A percentile compares a stretch with the other conserved stretches of the same genome.
Evolutionary conservation across 2,113 vertebrate genomes (phyloP).

Genomic region (Turnix velox): DNA sequence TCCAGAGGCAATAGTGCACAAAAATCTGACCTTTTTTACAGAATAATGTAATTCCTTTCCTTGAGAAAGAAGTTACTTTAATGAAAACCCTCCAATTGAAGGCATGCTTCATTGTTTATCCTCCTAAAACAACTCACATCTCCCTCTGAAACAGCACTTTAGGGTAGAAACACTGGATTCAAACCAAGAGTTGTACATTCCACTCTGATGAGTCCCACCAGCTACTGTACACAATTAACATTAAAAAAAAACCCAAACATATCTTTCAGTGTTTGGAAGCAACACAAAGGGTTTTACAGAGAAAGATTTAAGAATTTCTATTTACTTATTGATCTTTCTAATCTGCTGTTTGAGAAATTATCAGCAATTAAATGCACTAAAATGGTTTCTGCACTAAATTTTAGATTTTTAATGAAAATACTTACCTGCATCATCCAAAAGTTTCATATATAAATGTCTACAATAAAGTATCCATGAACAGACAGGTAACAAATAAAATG

Average conservation of each 20-base stretch:
- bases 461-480: background rate
- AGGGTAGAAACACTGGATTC: background rate
- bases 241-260: background rate
- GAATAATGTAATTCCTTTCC: accelerated
- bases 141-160: background rate
- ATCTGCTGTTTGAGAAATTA: background rate
- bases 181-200: background rate
- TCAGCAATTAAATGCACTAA: background rate
- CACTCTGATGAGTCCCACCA: background rate
- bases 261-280: background rate
- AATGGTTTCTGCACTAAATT: background rate
- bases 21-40: background rate
- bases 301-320: background rate
- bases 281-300: background rate
- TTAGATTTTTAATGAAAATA: background rate
- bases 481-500: background rate
- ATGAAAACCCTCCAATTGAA: background rate
- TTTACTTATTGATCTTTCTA: background rate
- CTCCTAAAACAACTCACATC: background rate
- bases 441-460: background rate
- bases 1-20: background rate
- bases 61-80: background rate
- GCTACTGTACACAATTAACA: background rate
- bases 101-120: background rate
- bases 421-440: background rate